Evolutionary conservation across 2,113 vertebrate genomes (phyloP).

Genomic region (Melanerpes aurifrons): DNA sequence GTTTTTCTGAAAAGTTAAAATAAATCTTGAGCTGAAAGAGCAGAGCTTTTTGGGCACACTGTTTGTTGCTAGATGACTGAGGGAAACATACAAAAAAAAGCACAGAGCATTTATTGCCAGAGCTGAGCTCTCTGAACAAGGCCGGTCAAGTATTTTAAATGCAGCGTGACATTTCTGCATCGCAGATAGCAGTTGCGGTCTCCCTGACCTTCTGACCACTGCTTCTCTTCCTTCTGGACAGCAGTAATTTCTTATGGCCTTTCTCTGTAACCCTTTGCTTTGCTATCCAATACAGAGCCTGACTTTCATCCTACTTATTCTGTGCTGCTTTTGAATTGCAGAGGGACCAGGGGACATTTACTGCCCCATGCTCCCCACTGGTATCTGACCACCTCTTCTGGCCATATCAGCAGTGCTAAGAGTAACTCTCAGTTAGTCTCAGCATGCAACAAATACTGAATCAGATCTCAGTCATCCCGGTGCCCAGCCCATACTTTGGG

Average conservation of each 20-base stretch:
- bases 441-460: neutral
- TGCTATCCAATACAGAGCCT: neutral
- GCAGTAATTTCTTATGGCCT: neutral
- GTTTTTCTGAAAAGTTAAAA: constrained; percentile 51
- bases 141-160: neutral
- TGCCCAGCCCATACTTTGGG: neutral
- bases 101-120: neutral
- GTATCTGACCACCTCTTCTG: neutral
- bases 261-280: neutral
- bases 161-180: neutral
- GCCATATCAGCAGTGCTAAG: neutral
- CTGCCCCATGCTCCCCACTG: neutral
- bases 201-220: neutral
- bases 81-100: neutral
- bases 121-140: neutral
- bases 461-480: fast-evolving
- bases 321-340: neutral
- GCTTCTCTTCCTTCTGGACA: neutral
- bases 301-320: neutral
- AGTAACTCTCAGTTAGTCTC: neutral
- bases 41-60: neutral
- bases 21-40: neutral
- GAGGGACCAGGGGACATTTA: neutral
- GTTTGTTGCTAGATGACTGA: constrained; percentile 4
- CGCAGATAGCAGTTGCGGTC: neutral